phyloP scores from a whole-genome alignment of 2,888 invertebrate genomes.

The Nephrocerus scutellatus region DNA sequence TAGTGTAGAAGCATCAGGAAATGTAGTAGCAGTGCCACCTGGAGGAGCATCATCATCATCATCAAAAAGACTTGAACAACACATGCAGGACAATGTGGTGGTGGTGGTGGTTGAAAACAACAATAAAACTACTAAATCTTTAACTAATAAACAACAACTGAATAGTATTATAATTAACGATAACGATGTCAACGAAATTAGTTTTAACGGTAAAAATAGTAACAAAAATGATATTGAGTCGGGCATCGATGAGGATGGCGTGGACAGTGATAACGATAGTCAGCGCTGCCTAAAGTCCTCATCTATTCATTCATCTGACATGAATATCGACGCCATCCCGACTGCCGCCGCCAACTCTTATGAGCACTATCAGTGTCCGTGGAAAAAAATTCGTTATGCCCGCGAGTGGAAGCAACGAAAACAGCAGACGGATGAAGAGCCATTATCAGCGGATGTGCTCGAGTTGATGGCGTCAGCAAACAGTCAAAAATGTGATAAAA shows the following conservation, averaged over 20 bases:
- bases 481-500: slow-evolving; percentile 28
- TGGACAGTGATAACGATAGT: slow-evolving; percentile 30
- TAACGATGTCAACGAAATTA: slow-evolving; percentile 13
- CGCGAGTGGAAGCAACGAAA: slow-evolving; percentile 46
- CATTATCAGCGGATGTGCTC: too few relatives aligned
- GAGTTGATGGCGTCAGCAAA: slow-evolving; percentile 28
- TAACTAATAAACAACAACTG: too few relatives aligned
- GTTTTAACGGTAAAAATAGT: slow-evolving; percentile 23
- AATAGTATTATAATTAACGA: too few relatives aligned
- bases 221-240: slow-evolving; percentile 35
- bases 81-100: slow-evolving; percentile 12
- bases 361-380: slow-evolving; percentile 45
- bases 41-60: slow-evolving; percentile 13
- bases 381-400: slow-evolving; percentile 48
- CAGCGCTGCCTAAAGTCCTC: too few relatives aligned
- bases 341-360: slow-evolving; percentile 17
- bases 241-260: slow-evolving; percentile 36
- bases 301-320: too few relatives aligned
- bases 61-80: slow-evolving; percentile 20
- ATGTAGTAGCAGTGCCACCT: slow-evolving; percentile 14
- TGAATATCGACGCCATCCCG: slow-evolving; percentile 8
- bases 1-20: slow-evolving; percentile 9
- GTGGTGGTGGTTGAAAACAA: slow-evolving; percentile 2
- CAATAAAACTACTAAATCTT: slow-evolving; percentile 10
- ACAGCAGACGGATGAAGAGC: too few relatives aligned